Conservation (phyloP, 2,113 vertebrate species). For the Gila orcuttii region DNA sequence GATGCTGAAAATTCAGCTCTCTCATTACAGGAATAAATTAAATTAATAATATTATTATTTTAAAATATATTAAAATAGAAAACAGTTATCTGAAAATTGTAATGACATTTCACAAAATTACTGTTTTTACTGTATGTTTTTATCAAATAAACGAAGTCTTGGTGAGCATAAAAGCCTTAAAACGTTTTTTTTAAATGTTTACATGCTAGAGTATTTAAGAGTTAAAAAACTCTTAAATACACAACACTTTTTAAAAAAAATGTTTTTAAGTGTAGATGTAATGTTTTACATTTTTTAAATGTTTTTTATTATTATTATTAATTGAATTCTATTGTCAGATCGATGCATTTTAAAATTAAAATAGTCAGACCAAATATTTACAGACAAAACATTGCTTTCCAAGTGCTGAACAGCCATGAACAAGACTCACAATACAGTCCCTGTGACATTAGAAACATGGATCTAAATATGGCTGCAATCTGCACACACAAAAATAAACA, state of each 20-base stretch:
- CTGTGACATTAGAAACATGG: background rate
- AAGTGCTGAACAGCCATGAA: background rate
- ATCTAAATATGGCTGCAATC: background rate
- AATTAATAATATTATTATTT: too few relatives aligned
- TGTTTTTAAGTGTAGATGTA: too few relatives aligned
- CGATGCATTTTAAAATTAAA: background rate
- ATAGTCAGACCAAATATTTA: background rate
- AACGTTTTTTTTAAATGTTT: too few relatives aligned
- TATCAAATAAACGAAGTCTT: background rate
- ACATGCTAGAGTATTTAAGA: too few relatives aligned
- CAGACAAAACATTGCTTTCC: background rate
- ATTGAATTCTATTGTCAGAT: background rate
- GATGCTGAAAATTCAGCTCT: background rate
- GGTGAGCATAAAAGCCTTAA: background rate
- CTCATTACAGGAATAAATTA: background rate
- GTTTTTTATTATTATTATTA: background rate
- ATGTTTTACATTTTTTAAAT: too few relatives aligned
- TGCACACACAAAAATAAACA: background rate
- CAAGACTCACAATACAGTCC: background rate
- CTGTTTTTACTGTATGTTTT: background rate
- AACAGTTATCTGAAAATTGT: background rate
- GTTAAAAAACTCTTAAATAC: too few relatives aligned
- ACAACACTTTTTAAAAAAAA: too few relatives aligned
- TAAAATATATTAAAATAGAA: too few relatives aligned
- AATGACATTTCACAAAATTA: background rate